Conservation (phyloP, 2,797 vertebrate species). For the Melanogrammus aeglefinus region DNA sequence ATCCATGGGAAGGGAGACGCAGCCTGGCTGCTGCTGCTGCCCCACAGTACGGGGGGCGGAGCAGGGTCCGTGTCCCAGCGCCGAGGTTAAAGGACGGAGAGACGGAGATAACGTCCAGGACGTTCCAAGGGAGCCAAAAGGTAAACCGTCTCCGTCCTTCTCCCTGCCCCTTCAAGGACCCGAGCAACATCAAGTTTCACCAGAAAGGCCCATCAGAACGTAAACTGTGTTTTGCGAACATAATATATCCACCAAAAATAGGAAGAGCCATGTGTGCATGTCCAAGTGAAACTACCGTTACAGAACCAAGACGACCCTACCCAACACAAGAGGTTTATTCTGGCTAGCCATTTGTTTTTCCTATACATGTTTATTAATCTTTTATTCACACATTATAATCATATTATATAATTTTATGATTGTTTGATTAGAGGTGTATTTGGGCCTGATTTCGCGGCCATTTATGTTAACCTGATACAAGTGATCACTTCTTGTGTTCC, state of each 20-base stretch:
- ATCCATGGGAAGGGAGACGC: neutral
- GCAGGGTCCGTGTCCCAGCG: neutral
- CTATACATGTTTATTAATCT: neutral
- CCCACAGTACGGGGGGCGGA: neutral
- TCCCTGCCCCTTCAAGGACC: conserved; percentile 1
- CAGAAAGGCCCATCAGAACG: neutral
- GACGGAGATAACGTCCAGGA: neutral
- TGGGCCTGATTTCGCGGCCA: neutral
- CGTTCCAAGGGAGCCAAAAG: neutral
- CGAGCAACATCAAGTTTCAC: conserved; percentile 12
- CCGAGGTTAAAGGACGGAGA: neutral
- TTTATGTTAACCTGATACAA: neutral
- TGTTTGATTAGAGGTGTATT: neutral
- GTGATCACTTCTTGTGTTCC: neutral
- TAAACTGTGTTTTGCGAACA: neutral
- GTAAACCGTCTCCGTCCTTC: conserved; percentile 15
- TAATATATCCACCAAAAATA: neutral
- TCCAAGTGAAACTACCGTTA: neutral
- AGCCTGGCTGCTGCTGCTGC: neutral
- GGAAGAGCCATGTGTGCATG: neutral
- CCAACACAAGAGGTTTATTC: neutral
- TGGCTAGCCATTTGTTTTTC: neutral
- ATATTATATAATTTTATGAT: neutral
- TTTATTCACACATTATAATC: neutral
- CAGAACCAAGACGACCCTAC: neutral